Base-by-base conservation (phyloP, 2,113 vertebrate species). In the Ia io region DNA sequence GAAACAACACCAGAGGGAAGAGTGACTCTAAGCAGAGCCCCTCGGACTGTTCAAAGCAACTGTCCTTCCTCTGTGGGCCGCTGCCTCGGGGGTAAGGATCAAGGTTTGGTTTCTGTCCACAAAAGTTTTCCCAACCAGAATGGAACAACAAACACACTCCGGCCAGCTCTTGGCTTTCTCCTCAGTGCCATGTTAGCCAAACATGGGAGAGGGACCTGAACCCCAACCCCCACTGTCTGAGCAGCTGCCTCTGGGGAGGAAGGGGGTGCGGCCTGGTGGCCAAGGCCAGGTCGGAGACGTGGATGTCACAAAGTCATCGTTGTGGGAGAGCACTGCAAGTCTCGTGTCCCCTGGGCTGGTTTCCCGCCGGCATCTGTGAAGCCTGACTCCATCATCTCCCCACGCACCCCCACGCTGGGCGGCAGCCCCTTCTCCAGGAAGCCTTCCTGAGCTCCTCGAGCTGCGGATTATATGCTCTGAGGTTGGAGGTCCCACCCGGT, bases 31-130 rank as follows among this genome's bases (percentile, higher is more conserved):
- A 88, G 37, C 42, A 32, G 12, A 76, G 13, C 59, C 8, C 5
- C 4, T 35, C 2, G 10, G 1, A 37, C 9, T 14, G 20, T 17
- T 30, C 47, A 18, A 22, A 70, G 4, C 0, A 0, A 7, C 18
- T 6, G 17, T 40, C 40, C 53, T 76, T 69, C 23, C 76, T 42
- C 51, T 37, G 9, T 13, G 3, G 37, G n/a, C 2, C 5, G 37
- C 42, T 6, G 11, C 44, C 44, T 56, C 32, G 70, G 13, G 85
- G 53, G 56, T 12, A 42, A 82, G 23, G 70, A 42, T 47, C 17
- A 23, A 32, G 65, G 73, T 49, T 47, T 76, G 44, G 42, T 14
- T 40, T 17, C 30, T 1, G 2, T n/a, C 4, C 1, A 17, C 6
- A 13, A 14, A 32, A 3, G 30, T 9, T 44, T 84, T 65, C 30